Base-by-base conservation (phyloP, 2,888 invertebrate species). In the Empis stercorea region DNA sequence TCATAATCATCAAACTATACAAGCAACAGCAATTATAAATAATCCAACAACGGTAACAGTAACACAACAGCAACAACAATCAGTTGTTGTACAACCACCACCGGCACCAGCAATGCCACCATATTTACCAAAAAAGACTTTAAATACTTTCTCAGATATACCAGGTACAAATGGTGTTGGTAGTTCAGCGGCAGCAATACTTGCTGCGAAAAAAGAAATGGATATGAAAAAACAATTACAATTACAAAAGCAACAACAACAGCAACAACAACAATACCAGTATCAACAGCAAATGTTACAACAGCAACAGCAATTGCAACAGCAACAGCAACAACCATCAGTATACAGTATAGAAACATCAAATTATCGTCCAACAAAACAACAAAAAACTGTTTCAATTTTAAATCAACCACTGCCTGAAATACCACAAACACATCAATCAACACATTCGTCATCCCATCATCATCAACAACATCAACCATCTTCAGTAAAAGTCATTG, bases 371-470 rank as follows among this genome's bases (percentile, higher is more conserved):
- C 20, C 20, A 20, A 40, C 16, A 36, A 36, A 43, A 14, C 38
- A 32, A 30, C 30, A 30, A 37, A 20, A 17, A 59, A 36, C 20
- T 36, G 57, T 55, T 45, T 71, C 71, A n/a, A 71, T 71, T 50
- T 61, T 71, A 11, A 70, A 67, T 54, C 71, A 71, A 52, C 71
- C 71, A 43, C 55, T 71, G 52, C 70, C 70, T 10, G 70, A 70
- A 44, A 70, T 70, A 44, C 71, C 70, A 11, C 61, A 61, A 20
- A 20, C 20, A 20, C 20, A 20, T 20, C 20, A 20, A 20, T 20
- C 20, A 20, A 20, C 20, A 20, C 20, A 20, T 20, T 20, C 20
- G 5, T 20, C 20, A 20, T 20, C 20, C 20, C 20, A 20, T 20
- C 14, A 17, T 23, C 40, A 40, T 23, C 20, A 40, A 44, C 70